Base-by-base conservation (phyloP, 2,797 vertebrate species). In the Eremophila alpestris region DNA sequence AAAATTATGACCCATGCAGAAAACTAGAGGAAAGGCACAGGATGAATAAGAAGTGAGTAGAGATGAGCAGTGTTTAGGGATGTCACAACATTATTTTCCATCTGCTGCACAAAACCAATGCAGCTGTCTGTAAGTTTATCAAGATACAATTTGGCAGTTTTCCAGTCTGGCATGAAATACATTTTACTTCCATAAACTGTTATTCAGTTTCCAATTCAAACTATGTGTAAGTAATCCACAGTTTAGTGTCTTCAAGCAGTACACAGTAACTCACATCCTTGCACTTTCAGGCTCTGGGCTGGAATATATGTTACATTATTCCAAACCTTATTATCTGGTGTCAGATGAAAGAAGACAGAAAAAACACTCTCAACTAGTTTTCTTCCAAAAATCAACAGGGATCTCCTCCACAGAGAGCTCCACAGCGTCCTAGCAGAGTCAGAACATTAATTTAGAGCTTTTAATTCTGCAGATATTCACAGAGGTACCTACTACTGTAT, bases 11-110 rank as follows among this genome's bases (percentile, higher is more conserved):
- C 60, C 84, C 97, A 98, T 97, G 97, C 96, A 97, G 94, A 97
- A 97, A 97, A 95, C 45, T 55, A 79, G 68, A 94, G 91, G 96
- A 96, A 94, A 97, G 94, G 91, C 94, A 97, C 84, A 87, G 94
- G 90, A 97, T 95, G 96, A 94, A 48, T 80, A 85, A 94, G 93
- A 97, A 96, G 91, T 97, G 95, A 95, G 85, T 91, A 93, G 77
- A 95, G 86, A 97, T 78, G 91, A 91, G 95, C 71, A 85, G 89
- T 20, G 74, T 96, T 97, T 90, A 92, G 62, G 96, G 97, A 97
- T 98, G 98, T 98, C 98, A 98, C 98, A 98, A 98, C 97, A 98
- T 98, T 98, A 98, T 98, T 97, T 97, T 97, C 97, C 97, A 89
- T 64, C 46, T 83, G 69, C 95, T 95, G 96, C 94, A 97, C 94